A percentile compares a stretch with the other conserved stretches of the same genome.
phyloP scores from a whole-genome alignment of 30 jellyfish, hydroid and myxozoan genomes.

The Cassiopea xamachana region DNA sequence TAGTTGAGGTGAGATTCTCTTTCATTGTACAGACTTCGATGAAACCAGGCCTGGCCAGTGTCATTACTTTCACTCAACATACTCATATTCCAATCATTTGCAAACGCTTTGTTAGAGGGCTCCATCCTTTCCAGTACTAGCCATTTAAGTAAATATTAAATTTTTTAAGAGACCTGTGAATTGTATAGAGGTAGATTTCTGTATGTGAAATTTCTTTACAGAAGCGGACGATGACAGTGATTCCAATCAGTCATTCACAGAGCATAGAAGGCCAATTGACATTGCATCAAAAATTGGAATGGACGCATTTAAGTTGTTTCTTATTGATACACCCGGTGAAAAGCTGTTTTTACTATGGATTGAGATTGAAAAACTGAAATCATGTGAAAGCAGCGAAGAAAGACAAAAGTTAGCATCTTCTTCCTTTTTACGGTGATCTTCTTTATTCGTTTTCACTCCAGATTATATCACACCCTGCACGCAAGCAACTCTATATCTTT shows the following conservation, averaged over 20 bases:
- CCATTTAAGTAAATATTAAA: background rate
- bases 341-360: constrained; percentile 66
- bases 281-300: constrained; percentile 65
- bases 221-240: constrained; percentile 23
- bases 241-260: background rate
- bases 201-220: background rate
- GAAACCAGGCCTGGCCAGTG: too few relatives aligned
- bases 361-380: constrained; percentile 63
- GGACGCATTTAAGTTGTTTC: constrained; percentile 79
- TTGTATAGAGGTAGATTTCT: background rate
- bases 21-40: too few relatives aligned
- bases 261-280: constrained; percentile 36
- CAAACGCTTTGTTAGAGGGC: background rate
- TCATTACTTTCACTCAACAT: too few relatives aligned
- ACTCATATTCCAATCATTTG: too few relatives aligned
- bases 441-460: too few relatives aligned
- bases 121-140: background rate
- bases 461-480: too few relatives aligned
- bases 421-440: background rate
- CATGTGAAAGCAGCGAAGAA: constrained; percentile 22
- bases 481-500: too few relatives aligned
- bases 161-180: background rate
- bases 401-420: constrained; percentile 24
- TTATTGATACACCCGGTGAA: constrained; percentile 79
- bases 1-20: too few relatives aligned